These are phyloP conservation scores for Anoplolepis gracilipes DNA, from an alignment of 1,140 invertebrate genomes.

Conservation along the genomic window DNA sequence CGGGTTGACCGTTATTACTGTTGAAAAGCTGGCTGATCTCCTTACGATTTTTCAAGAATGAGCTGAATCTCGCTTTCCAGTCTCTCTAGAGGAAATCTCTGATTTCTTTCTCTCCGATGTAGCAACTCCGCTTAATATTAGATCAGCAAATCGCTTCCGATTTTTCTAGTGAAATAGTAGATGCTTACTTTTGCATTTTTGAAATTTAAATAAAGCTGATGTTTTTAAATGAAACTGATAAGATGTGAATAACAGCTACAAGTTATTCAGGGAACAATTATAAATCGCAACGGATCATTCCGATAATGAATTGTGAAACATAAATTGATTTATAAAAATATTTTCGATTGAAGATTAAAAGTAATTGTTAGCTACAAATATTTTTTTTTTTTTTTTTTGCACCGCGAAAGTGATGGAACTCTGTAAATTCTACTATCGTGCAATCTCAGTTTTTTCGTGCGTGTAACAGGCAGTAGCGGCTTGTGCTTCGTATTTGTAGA, in stretches of 20 bases:
- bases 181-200: no score
- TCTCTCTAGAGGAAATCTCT: slow-evolving; percentile 36
- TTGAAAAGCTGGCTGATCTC: slow-evolving; percentile 38
- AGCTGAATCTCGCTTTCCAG: slow-evolving; percentile 53
- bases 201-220: background rate
- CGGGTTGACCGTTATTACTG: slow-evolving; percentile 58
- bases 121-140: background rate
- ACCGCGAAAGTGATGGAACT: slow-evolving; percentile 4
- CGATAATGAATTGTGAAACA: background rate
- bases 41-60: slow-evolving; percentile 47
- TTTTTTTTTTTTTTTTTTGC: no score
- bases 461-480: background rate
- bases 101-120: slow-evolving; percentile 16
- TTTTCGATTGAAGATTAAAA: background rate
- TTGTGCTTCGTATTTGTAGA: background rate
- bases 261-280: background rate
- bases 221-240: no score
- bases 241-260: background rate
- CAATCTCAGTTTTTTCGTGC: background rate
- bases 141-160: background rate
- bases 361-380: background rate
- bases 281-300: background rate
- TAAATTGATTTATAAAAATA: background rate
- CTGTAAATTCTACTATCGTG: background rate
- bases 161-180: background rate